Evolutionary conservation across 2,888 invertebrate genomes (phyloP).

Genomic region (Agapostemon virescens): DNA sequence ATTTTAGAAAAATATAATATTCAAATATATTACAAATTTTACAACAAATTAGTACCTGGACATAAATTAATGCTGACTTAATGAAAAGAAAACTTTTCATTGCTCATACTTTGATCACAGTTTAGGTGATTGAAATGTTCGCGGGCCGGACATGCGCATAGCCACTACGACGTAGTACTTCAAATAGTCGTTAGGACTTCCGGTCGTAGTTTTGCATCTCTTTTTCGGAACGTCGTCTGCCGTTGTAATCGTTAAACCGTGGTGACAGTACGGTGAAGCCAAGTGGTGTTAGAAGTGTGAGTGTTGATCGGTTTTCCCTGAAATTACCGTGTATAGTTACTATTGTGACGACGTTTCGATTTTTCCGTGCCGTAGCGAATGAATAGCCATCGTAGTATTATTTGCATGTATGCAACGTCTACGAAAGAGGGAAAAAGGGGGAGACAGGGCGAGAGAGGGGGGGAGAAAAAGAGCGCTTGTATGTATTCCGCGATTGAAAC

Average conservation of each 20-base stretch:
- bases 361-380: background rate
- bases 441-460: background rate
- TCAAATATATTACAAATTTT: background rate
- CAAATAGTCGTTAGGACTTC: conserved; percentile 28
- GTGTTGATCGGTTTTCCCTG: conserved; percentile 16
- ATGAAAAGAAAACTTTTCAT: background rate
- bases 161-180: conserved; percentile 4
- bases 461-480: background rate
- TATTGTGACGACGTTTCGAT: background rate
- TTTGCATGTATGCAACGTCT: background rate
- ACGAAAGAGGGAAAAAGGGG: background rate
- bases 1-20: background rate
- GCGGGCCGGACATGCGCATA: conserved; percentile 9
- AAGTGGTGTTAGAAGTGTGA: conserved; percentile 41
- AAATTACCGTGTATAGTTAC: conserved; percentile 7
- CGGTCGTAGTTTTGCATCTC: conserved; percentile 35
- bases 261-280: conserved; percentile 50
- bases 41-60: background rate
- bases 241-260: conserved; percentile 54
- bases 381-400: background rate
- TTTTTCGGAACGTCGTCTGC: conserved; percentile 44
- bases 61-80: background rate
- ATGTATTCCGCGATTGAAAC: background rate
- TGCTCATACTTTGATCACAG: background rate
- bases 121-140: conserved; percentile 15